These are phyloP conservation scores for Brachionus calyciflorus DNA, from an alignment of 1,140 invertebrate genomes.

Conservation along the genomic window DNA sequence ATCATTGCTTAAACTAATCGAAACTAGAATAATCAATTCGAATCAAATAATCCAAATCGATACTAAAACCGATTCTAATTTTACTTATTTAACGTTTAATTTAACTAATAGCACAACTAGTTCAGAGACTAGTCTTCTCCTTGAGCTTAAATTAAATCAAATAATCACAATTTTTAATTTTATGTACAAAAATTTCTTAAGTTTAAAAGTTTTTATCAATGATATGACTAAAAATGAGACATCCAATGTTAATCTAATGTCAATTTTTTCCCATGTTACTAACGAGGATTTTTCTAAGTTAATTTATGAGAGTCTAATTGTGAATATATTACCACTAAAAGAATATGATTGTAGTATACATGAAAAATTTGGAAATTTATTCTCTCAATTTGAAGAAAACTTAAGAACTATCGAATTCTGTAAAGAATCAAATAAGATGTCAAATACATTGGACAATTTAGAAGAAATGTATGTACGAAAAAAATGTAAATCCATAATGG, in stretches of 20 bases:
- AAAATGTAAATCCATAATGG: slow-evolving; percentile 23
- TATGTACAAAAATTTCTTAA: background rate
- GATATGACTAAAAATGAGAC: background rate
- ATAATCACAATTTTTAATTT: background rate
- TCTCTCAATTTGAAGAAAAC: slow-evolving; percentile 30
- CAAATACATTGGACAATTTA: background rate
- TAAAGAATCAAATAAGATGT: background rate
- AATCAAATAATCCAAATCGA: background rate
- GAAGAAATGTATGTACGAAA: slow-evolving; percentile 44
- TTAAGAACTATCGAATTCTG: background rate
- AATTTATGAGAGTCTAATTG: slow-evolving; percentile 3
- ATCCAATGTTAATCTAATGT: background rate
- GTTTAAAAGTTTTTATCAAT: background rate
- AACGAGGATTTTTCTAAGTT: background rate
- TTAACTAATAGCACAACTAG: background rate
- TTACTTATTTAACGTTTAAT: background rate
- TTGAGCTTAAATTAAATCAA: slow-evolving; percentile 1
- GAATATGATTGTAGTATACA: background rate
- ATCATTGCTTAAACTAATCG: background rate
- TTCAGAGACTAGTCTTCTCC: background rate
- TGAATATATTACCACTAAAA: slow-evolving; percentile 1
- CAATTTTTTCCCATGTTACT: background rate
- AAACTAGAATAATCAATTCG: background rate
- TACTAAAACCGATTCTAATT: background rate
- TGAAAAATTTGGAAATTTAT: background rate